Conservation (phyloP, 2,113 vertebrate species). For the Eira barbara region DNA sequence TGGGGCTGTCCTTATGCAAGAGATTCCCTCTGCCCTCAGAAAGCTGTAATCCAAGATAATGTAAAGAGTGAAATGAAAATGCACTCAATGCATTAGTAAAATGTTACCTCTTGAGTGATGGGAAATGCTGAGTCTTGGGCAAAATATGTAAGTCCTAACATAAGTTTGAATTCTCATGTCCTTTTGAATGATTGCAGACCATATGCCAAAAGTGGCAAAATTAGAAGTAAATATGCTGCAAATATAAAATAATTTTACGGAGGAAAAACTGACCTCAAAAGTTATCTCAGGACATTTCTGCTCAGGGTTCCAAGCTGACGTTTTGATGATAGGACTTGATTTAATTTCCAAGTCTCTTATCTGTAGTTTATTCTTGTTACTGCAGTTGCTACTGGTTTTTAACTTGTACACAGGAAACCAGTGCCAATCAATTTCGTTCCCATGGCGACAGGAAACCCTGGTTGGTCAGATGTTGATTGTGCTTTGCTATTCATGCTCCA, state of each 20-base stretch:
- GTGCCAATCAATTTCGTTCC: slow-evolving; percentile 87
- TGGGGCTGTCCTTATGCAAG: not conserved
- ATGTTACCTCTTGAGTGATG: not conserved
- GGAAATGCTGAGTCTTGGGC: not conserved
- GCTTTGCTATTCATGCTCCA: slow-evolving; percentile 81
- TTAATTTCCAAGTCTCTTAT: slow-evolving; percentile 80
- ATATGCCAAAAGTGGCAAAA: not conserved
- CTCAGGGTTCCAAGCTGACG: slow-evolving; percentile 50
- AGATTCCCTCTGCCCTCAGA: not conserved
- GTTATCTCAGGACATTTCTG: slow-evolving; percentile 7
- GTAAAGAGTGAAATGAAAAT: not conserved
- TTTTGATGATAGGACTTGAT: slow-evolving; percentile 65
- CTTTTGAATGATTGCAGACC: not conserved
- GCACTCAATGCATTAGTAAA: not conserved
- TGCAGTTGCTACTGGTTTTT: slow-evolving; percentile 84
- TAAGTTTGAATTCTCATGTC: not conserved
- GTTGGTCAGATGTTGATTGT: slow-evolving; percentile 86
- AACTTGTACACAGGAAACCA: slow-evolving; percentile 87
- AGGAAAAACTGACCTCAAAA: not conserved
- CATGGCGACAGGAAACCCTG: slow-evolving; percentile 90
- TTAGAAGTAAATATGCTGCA: not conserved
- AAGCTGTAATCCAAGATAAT: not conserved
- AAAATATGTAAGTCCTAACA: not conserved
- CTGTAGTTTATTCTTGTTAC: slow-evolving; percentile 84
- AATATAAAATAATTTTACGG: not conserved